These are phyloP conservation scores for Clamator glandarius DNA, from an alignment of 2,797 vertebrate genomes.

Conservation along the genomic window DNA sequence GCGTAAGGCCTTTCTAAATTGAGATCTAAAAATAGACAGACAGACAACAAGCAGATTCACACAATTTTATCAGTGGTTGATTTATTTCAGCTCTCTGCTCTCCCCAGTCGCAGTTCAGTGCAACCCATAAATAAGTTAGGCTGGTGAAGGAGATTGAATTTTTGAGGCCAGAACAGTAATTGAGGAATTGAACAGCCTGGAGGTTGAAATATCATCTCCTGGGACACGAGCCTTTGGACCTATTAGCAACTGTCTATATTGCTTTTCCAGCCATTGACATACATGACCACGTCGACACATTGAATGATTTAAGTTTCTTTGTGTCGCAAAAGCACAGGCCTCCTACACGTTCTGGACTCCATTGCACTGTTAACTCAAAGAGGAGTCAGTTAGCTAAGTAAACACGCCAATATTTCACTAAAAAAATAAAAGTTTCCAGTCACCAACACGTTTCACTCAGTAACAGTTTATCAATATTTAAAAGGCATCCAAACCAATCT, in stretches of 20 bases:
- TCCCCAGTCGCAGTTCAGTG: slow-evolving; percentile 16
- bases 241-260: slow-evolving; percentile 22
- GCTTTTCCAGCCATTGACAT: slow-evolving; percentile 10
- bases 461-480: not conserved
- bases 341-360: accelerated
- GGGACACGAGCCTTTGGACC: not conserved
- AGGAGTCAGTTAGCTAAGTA: not conserved
- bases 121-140: slow-evolving; percentile 49
- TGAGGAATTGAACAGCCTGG: slow-evolving; percentile 38
- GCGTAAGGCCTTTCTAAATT: not conserved
- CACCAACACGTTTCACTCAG: not conserved
- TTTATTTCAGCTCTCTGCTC: slow-evolving; percentile 30
- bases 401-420: not conserved
- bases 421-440: not conserved
- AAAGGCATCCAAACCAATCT: not conserved
- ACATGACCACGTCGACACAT: not conserved
- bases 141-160: slow-evolving; percentile 52
- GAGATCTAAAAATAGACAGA: not conserved
- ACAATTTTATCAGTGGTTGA: slow-evolving; percentile 42
- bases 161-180: slow-evolving; percentile 43
- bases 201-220: not conserved
- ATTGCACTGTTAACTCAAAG: accelerated
- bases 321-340: not conserved
- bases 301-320: not conserved
- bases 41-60: not conserved